Evolutionary conservation across 2,888 invertebrate species (phyloP), one percentile per base, ranked within the genome.

Genomic region (Dermolepida albohirtum): DNA sequence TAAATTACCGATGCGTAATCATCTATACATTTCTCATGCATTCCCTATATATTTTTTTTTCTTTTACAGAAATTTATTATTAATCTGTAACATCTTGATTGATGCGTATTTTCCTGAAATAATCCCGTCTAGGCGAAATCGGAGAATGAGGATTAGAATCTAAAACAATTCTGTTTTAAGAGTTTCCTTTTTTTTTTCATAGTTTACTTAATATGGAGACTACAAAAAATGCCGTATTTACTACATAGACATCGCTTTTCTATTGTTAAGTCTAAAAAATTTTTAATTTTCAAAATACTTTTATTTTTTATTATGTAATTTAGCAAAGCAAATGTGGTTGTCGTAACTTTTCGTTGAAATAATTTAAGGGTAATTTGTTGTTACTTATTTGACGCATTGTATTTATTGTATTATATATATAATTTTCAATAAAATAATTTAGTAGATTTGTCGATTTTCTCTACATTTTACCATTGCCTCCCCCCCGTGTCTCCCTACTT

Each of bases 381-480:
- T 55, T 57, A n/a, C 8, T 44, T 16, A 44, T n/a, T 22, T 50
- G 34, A 41, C n/a, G 59, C 59, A 43, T 59, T 59, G 59, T 59
- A 59, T 59, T 59, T 59, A 59, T 59, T 59, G 59, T 59, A 59
- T 47, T 59, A 47, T 59, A 59, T n/a, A 43, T 59, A 44, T 47
- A 59, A 59, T 59, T 59, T 59, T 47, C 59, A 59, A 59, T 59
- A 59, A 59, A 59, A 49, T 29, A 12, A 59, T 59, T 59, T 59
- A 59, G 29, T 57, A 57, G n/a, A 43, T 17, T 11, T 5, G 12
- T 49, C 11, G 16, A 17, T 49, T 17, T 49, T 17, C n/a, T 16
- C 11, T 17, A 2, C 16, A 49, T 22, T 22, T 22, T 22, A 16
- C 5, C 10, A 11, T 11, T 2, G 11, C 1, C 14, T 6, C 16